phyloP scores from a whole-genome alignment of 2,888 invertebrate species.

The Synanthedon tipuliformis region DNA sequence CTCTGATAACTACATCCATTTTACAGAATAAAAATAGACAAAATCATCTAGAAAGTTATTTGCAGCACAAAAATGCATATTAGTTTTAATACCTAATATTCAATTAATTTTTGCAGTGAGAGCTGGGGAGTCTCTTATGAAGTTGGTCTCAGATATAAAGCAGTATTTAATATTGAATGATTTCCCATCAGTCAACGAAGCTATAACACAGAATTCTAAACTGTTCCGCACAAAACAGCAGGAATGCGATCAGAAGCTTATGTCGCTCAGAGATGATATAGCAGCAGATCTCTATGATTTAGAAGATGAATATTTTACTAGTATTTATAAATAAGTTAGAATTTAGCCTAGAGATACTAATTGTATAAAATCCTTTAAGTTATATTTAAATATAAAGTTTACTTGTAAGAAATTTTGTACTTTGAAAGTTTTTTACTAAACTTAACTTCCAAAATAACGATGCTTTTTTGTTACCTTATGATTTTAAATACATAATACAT shows the following conservation, averaged over 20 bases:
- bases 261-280: conserved; percentile 93
- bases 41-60: not conserved
- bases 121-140: conserved; percentile 97
- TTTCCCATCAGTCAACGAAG: conserved; percentile 97
- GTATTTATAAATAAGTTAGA: conserved; percentile 76
- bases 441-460: too few species aligned
- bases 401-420: too few species aligned
- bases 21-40: not conserved
- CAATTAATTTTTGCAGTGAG: conserved; percentile 73
- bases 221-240: conserved; percentile 89
- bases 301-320: conserved; percentile 93
- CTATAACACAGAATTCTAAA: conserved; percentile 93
- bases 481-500: too few species aligned
- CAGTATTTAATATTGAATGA: conserved; percentile 98
- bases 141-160: conserved; percentile 96
- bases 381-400: too few species aligned
- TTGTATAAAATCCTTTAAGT: too few species aligned
- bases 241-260: conserved; percentile 93
- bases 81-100: not conserved
- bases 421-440: too few species aligned
- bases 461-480: too few species aligned
- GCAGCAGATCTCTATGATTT: conserved; percentile 92
- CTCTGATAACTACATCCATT: too few species aligned
- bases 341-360: too few species aligned
- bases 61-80: not conserved